Conservation (phyloP, 2,888 invertebrate genomes). For the Gordius sp. region DNA sequence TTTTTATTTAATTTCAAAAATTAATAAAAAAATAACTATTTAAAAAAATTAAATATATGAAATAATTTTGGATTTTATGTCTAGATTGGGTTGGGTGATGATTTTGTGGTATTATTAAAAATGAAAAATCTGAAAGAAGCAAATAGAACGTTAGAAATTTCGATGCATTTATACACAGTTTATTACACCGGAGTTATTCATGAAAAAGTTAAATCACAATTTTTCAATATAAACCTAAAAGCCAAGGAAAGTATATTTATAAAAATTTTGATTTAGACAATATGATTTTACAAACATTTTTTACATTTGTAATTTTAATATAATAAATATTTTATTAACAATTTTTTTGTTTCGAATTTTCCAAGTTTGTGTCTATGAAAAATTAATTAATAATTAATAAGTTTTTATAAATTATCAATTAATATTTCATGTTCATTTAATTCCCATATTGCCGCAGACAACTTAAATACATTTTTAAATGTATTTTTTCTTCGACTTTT, state of each 20-base stretch:
- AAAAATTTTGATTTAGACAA: too few species aligned
- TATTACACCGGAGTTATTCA: slow-evolving; percentile 1
- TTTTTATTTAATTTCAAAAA: background rate
- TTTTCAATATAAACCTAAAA: background rate
- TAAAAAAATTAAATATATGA: background rate
- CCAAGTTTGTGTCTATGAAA: too few species aligned
- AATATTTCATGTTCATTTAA: too few species aligned
- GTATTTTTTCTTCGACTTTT: slow-evolving; percentile 31
- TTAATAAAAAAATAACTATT: background rate
- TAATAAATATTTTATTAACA: too few species aligned
- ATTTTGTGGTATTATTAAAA: background rate
- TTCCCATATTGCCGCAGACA: too few species aligned
- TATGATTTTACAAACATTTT: too few species aligned
- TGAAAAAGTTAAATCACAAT: background rate
- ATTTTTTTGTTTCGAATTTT: too few species aligned
- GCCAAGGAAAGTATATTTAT: background rate
- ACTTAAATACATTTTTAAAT: background rate
- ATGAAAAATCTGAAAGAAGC: background rate
- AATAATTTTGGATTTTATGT: background rate
- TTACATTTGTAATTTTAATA: too few species aligned
- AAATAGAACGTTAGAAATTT: background rate
- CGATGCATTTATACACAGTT: background rate
- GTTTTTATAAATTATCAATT: too few species aligned
- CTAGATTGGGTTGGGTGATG: background rate
- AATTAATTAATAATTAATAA: too few species aligned